Evolutionary conservation across 2,888 invertebrate species (phyloP).

Genomic region (Diaphora mendica): DNA sequence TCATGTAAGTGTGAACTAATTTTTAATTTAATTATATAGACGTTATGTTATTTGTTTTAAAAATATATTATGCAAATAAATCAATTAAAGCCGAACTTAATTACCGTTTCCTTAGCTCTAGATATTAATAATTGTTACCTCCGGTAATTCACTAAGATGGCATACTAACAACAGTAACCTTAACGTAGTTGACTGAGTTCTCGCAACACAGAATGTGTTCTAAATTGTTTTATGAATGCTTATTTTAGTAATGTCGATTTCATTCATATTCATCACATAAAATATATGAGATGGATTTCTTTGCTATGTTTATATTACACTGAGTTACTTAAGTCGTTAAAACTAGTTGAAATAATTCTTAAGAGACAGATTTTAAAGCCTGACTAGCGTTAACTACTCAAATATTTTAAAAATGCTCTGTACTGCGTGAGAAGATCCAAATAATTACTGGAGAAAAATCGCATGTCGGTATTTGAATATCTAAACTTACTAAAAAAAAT

Average conservation of each 20-base stretch:
- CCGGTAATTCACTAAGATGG: neutral
- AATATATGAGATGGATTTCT: neutral
- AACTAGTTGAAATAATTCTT: no score
- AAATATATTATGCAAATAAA: conserved; percentile 7
- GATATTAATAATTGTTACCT: neutral
- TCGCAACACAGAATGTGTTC: neutral
- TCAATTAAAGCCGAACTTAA: neutral
- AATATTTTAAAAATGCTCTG: no score
- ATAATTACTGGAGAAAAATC: no score
- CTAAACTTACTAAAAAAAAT: no score
- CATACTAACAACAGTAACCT: neutral
- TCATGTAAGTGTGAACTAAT: conserved; percentile 25
- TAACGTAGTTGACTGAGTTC: neutral
- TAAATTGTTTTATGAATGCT: neutral
- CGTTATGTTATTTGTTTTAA: conserved; percentile 7
- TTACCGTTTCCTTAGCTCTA: neutral
- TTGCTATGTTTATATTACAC: neutral
- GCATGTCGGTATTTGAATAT: no score
- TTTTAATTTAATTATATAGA: neutral
- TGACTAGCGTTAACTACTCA: no score
- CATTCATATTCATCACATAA: neutral
- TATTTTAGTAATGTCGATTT: neutral
- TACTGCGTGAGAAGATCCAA: no score
- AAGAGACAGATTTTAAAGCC: no score
- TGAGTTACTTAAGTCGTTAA: neutral